Evolutionary conservation across 2,113 vertebrate genomes (phyloP), one percentile per base, ranked within the genome.

Genomic region (Scophthalmus maximus): DNA sequence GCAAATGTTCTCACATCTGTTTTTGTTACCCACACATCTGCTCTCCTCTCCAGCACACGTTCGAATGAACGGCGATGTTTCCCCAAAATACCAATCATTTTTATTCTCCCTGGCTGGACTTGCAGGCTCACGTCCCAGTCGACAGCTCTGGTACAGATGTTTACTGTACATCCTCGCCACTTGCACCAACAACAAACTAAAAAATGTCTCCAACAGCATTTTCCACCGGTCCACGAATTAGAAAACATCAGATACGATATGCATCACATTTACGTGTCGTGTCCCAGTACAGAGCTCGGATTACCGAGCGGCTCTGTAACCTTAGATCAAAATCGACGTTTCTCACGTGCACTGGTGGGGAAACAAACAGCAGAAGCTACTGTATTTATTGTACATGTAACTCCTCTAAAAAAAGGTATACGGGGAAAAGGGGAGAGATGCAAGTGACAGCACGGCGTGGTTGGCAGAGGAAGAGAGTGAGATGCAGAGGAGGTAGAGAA

Each of bases 271-370:
- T n/a, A n/a, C n/a, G n/a, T n/a, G n/a, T n/a, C n/a, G n/a, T n/a
- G n/a, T n/a, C n/a, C n/a, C n/a, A n/a, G n/a, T n/a, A n/a, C n/a
- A n/a, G n/a, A n/a, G n/a, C n/a, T n/a, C n/a, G 40, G 46, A 65
- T 15, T 75, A n/a, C n/a, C n/a, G 22, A 26, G 32, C 47, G 17
- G 42, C 12, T 73, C 49, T 73, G 69, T 61, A 52, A 58, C 66
- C 56, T 56, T 9, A 62, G 58, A 70, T 32, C 40, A 50, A 65
- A 72, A 60, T 36, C 70, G 4, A 32, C 22, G 9, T 46, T 46
- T 46, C 42, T 46, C 42, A 46, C n/a, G 42, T 20, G 42, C 42
- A 8, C 17, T 2, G n/a, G 42, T 46, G 18, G 18, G 42, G 14
- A 46, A 46, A 46, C 42, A 46, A 46, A 18, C 17, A 46, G 11